Percentiles rank a stretch among this genome's conserved stretches.
These are phyloP conservation scores for Chloroclystis v-ata DNA, from an alignment of 2,888 invertebrate genomes.

Conservation along the genomic window DNA sequence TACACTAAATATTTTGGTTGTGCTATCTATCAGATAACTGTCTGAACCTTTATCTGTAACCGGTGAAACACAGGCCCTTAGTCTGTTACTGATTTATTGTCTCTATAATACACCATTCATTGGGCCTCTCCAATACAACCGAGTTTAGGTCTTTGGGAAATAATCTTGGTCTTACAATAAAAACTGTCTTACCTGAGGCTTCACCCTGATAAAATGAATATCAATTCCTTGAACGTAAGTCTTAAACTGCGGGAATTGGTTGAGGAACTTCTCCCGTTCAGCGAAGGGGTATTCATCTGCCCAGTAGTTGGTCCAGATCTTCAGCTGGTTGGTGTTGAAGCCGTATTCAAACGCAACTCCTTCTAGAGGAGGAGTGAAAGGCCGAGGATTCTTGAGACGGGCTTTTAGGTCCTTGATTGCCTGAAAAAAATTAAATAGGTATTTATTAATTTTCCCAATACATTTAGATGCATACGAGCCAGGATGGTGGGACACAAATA, in stretches of 20 bases:
- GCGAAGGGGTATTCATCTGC: slow-evolving; percentile 81
- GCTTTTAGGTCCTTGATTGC: slow-evolving; percentile 48
- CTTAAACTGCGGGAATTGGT: slow-evolving; percentile 85
- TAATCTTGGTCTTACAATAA: too few relatives aligned
- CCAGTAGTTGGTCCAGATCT: slow-evolving; percentile 86
- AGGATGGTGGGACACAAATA: too few relatives aligned
- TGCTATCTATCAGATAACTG: too few relatives aligned
- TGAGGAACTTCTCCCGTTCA: slow-evolving; percentile 81
- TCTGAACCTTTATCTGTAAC: too few relatives aligned
- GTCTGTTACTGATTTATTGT: too few relatives aligned
- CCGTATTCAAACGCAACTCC: slow-evolving; percentile 88
- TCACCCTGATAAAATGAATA: slow-evolving; percentile 85
- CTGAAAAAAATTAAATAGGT: slow-evolving; percentile 47
- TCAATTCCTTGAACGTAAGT: slow-evolving; percentile 85
- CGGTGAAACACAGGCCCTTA: too few relatives aligned
- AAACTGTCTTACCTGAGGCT: slow-evolving; percentile 64
- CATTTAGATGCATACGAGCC: too few relatives aligned
- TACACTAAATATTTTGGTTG: too few relatives aligned
- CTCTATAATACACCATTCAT: too few relatives aligned
- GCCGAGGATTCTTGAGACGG: slow-evolving; percentile 47
- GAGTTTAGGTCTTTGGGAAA: too few relatives aligned
- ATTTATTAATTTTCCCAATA: too few relatives aligned
- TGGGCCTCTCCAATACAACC: too few relatives aligned
- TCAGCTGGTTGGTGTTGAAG: slow-evolving; percentile 82
- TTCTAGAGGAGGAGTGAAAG: slow-evolving; percentile 78